Evolutionary conservation across 2,113 vertebrate genomes (phyloP).

Genomic region (Chrysemys picta): DNA sequence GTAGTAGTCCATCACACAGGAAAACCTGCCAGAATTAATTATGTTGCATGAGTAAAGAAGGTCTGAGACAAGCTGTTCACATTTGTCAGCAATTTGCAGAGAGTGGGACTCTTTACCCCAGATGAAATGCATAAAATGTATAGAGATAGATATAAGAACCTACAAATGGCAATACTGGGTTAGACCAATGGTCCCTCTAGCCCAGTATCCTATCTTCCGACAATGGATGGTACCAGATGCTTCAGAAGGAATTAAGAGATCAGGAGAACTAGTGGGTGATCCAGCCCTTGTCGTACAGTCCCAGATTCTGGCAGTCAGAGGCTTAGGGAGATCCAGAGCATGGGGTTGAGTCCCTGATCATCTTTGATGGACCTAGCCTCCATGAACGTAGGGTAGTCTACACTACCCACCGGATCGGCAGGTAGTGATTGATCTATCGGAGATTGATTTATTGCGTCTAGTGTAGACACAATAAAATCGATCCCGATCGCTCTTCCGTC

Average conservation of each 20-base stretch:
- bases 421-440: too few relatives aligned
- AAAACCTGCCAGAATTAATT: conserved; percentile 54
- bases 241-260: not conserved
- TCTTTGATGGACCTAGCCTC: not conserved
- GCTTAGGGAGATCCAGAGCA: not conserved
- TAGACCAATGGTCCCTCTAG: not conserved
- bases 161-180: not conserved
- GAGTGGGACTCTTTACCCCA: not conserved
- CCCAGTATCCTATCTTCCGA: not conserved
- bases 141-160: not conserved
- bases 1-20: not conserved
- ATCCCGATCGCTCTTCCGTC: too few relatives aligned
- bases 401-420: too few relatives aligned
- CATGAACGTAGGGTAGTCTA: not conserved
- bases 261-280: not conserved
- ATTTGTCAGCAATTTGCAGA: conserved; percentile 48
- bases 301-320: not conserved
- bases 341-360: not conserved
- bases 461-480: too few relatives aligned
- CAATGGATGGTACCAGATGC: not conserved
- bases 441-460: too few relatives aligned
- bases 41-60: conserved; percentile 24
- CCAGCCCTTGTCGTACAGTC: not conserved
- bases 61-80: conserved; percentile 33
- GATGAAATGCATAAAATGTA: not conserved